Conservation (phyloP, 2,888 invertebrate species). For the Spilarctia lutea region DNA sequence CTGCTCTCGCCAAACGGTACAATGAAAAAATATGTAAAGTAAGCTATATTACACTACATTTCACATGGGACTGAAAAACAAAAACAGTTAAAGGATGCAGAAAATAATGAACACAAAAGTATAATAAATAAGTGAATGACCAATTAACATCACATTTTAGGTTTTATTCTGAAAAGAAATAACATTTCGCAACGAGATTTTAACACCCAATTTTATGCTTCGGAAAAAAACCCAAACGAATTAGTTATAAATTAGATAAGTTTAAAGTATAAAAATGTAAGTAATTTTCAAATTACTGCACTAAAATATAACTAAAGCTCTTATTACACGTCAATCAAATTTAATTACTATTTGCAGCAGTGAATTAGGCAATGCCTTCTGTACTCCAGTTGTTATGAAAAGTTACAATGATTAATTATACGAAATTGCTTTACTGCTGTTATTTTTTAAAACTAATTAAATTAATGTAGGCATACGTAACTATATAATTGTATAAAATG, state of each 20-base stretch:
- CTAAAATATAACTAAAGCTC: not conserved
- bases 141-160: not conserved
- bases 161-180: not conserved
- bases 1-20: not conserved
- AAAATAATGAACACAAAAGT: not conserved
- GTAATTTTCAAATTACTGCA: not conserved
- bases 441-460: not conserved
- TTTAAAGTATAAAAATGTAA: not conserved
- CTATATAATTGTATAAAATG: not conserved
- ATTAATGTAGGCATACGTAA: not conserved
- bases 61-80: not conserved
- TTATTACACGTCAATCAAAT: conserved; percentile 30
- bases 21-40: not conserved
- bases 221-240: not conserved
- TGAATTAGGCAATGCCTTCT: conserved; percentile 26
- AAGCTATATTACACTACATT: not conserved
- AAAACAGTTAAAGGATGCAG: not conserved
- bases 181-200: not conserved
- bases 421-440: not conserved
- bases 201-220: not conserved
- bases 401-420: conserved; percentile 1
- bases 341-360: conserved; percentile 32
- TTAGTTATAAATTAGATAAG: not conserved
- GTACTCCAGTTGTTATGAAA: not conserved
- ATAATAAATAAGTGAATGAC: not conserved